Conservation (phyloP, 1,140 invertebrate species). For the Drosophila triauraria region DNA sequence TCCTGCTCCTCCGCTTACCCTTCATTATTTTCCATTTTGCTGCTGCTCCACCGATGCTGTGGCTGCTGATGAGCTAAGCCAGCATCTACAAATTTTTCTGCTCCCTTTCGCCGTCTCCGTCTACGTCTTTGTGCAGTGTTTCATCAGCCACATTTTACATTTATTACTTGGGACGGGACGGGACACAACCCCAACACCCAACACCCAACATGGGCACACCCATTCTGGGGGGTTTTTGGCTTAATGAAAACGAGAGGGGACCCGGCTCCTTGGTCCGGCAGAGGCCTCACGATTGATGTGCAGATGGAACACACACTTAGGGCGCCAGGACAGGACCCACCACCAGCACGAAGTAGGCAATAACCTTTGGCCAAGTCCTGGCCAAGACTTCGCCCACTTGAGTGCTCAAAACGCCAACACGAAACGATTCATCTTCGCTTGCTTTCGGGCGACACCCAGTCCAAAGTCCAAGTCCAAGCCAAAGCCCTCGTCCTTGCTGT, state of each 20-base stretch:
- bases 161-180: slow-evolving; percentile 65
- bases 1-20: slow-evolving; percentile 47
- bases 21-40: slow-evolving; percentile 67
- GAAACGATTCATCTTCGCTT: slow-evolving; percentile 80
- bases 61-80: slow-evolving; percentile 63
- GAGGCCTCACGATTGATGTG: slow-evolving; percentile 72
- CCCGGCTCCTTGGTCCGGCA: slow-evolving; percentile 51
- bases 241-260: slow-evolving; percentile 73
- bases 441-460: slow-evolving; percentile 60
- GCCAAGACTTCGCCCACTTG: slow-evolving; percentile 63
- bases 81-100: slow-evolving; percentile 73
- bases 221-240: slow-evolving; percentile 19
- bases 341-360: slow-evolving; percentile 26
- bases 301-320: slow-evolving; percentile 51
- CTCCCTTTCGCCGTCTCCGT: slow-evolving; percentile 32
- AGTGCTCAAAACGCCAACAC: slow-evolving; percentile 79
- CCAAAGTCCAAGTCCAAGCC: slow-evolving; percentile 36
- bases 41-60: slow-evolving; percentile 19
- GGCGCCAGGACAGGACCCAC: slow-evolving; percentile 4
- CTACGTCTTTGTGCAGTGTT: slow-evolving; percentile 67
- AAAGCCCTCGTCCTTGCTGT: slow-evolving; percentile 69
- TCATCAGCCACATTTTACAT: slow-evolving; percentile 79
- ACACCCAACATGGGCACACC: slow-evolving; percentile 12
- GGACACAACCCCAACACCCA: slow-evolving; percentile 31
- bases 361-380: slow-evolving; percentile 51